phyloP scores from a whole-genome alignment of 2,113 vertebrate genomes.

The Coregonus clupeaformis region DNA sequence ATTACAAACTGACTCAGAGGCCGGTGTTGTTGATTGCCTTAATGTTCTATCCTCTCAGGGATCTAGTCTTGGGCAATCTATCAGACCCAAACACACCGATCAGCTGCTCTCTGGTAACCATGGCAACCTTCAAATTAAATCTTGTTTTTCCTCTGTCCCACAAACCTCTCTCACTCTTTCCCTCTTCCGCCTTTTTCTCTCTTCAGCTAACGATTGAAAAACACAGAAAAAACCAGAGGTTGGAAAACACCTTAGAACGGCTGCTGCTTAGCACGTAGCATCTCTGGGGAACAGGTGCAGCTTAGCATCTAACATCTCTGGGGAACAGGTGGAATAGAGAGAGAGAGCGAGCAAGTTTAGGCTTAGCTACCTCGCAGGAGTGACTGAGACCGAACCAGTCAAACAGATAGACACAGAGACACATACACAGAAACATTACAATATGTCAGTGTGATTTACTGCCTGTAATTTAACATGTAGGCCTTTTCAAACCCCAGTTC shows the following conservation, averaged over 20 bases:
- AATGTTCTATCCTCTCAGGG: too few relatives aligned
- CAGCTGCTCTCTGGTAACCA: slow-evolving; percentile 44
- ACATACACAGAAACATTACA: too few relatives aligned
- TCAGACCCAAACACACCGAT: slow-evolving; percentile 49
- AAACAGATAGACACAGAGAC: too few relatives aligned
- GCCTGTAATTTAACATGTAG: too few relatives aligned
- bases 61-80: too few relatives aligned
- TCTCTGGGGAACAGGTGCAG: slow-evolving; percentile 48
- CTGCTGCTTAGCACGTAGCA: slow-evolving; percentile 42
- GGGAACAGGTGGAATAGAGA: slow-evolving; percentile 31
- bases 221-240: background rate
- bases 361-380: too few relatives aligned
- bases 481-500: too few relatives aligned
- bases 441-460: too few relatives aligned
- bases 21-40: background rate
- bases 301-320: slow-evolving; percentile 50
- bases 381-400: too few relatives aligned
- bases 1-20: background rate
- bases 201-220: slow-evolving; percentile 44
- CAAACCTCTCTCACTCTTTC: slow-evolving; percentile 13
- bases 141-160: slow-evolving; percentile 6
- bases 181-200: slow-evolving; percentile 37
- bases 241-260: slow-evolving; percentile 31
- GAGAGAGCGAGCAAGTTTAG: too few relatives aligned
- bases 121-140: slow-evolving; percentile 43